Base-by-base conservation (phyloP, 2,113 vertebrate genomes). In the Microcebus ravelobensis region DNA sequence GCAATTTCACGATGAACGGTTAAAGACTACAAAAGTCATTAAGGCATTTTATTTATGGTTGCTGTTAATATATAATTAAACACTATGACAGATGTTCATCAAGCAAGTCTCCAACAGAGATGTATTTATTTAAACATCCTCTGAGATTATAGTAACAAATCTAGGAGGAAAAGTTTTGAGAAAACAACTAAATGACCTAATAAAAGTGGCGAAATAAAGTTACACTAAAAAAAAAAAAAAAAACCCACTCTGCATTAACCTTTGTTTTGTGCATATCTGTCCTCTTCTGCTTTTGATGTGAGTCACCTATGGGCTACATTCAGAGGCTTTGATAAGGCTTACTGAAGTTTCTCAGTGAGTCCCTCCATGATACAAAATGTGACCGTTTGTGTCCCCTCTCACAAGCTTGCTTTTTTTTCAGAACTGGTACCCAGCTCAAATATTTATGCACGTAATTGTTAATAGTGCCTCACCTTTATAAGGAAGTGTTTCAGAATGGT, bases 61-160 rank as follows among this genome's bases (percentile, higher is more conserved):
- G 8, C 73, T 97, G 90, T 96, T 89, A 96, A 97, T 34, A n/a
- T 97, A 50, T 90, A 96, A 63, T 92, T 96, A 92, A 91, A 80
- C 88, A 87, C 91, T 57, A 59, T 70, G 55, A 85, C 80, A 96
- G 81, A 63, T 87, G 81, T 88, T 70, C 63, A 59, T 61, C 52
- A 80, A 95, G 89, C 0, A 14, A 18, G 5, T 50, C 91, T 52
- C 39, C 55, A 87, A 36, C 2, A 31, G 61, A 74, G 8, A 74
- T 39, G 6, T 8, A 10, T 71, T 5, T 67, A 63, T 95, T 95
- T 90, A 77, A 42, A 31, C 52, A 77, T 85, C 20, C 80, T 55
- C 25, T 70, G 36, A 90, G 63, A 79, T 77, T 87, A 55, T 34
- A 87, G 34, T 85, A 81, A 76, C 23, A 91, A 94, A 92, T 87